phyloP scores from a whole-genome alignment of 2,888 invertebrate species.

The Stratiomys singularior region DNA sequence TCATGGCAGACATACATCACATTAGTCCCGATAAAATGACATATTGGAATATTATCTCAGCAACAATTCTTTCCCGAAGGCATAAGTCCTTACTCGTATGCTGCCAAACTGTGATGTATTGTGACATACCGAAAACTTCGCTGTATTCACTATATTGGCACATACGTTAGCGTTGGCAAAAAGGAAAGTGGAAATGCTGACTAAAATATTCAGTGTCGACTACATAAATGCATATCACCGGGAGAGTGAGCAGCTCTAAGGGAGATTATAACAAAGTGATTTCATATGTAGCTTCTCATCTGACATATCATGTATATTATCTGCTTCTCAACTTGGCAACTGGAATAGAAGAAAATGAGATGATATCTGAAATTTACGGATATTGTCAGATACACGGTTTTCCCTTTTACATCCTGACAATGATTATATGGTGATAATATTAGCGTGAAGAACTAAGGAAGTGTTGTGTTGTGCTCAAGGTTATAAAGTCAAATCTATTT shows the following conservation, averaged over 20 bases:
- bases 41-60: conserved; percentile 42
- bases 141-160: not conserved
- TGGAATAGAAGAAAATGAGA: conserved; percentile 40
- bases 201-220: conserved; percentile 30
- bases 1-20: conserved; percentile 40
- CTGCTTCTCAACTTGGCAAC: not conserved
- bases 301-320: conserved; percentile 51
- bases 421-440: conserved; percentile 1
- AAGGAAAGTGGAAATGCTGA: not conserved
- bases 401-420: conserved; percentile 49
- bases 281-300: conserved; percentile 53
- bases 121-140: conserved; percentile 11
- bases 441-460: no score
- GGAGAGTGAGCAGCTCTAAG: conserved; percentile 39
- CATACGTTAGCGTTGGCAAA: no score
- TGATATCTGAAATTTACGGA: conserved; percentile 51
- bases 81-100: conserved; percentile 33
- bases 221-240: not conserved
- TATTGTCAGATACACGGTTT: conserved; percentile 54
- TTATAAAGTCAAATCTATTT: no score
- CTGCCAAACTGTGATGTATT: conserved; percentile 4
- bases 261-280: conserved; percentile 54
- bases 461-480: no score
- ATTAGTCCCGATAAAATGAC: conserved; percentile 38
- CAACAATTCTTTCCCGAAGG: conserved; percentile 38